Evolutionary conservation across 2,113 vertebrate genomes (phyloP), one percentile per base, ranked within the genome.

Genomic region (Arenaria interpres): DNA sequence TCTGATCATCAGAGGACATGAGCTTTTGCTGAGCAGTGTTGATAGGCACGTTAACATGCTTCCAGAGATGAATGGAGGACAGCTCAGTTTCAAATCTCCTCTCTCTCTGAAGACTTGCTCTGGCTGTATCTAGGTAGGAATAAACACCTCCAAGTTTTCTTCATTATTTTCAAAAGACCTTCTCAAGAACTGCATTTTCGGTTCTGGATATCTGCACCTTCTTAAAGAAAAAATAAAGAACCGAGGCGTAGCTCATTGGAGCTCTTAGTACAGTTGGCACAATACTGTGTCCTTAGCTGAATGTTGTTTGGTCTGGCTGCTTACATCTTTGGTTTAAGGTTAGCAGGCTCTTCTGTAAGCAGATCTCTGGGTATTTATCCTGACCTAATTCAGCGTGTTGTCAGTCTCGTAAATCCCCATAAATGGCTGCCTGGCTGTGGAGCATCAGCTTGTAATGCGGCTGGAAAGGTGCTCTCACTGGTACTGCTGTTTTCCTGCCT

Each of bases 401-500:
- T 60, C 67, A 67, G 75, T 33, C 67, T 79, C 0, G 0, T 66
- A 88, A 92, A 96, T 93, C 90, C 78, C 63, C 18, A 2, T n/a
- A 0, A 1, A 12, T 8, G 75, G 9, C 43, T 0, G 1, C 28
- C 66, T 87, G 78, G 43, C 33, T 2, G 0, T 14, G 51, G 28
- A 80, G 35, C 63, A 51, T 22, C 62, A 83, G 67, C 23, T 35
- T 67, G 56, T 32, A 35, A 22, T 4, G 35, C 0, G 0, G 67
- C 35, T 41, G 67, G 57, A 68, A 28, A 54, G 64, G n/a, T 27
- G n/a, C n/a, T 75, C 14, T 71, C 32, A 9, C 21, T 57, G 73
- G 21, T 45, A 8, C 50, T 46, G 68, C 41, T 30, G 12, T 59
- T 87, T 53, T 43, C 46, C 46, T 71, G 67, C 21, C 21, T 35